These are phyloP conservation scores for Baronia brevicornis DNA, from an alignment of 2,888 invertebrate species.

Conservation along the genomic window DNA sequence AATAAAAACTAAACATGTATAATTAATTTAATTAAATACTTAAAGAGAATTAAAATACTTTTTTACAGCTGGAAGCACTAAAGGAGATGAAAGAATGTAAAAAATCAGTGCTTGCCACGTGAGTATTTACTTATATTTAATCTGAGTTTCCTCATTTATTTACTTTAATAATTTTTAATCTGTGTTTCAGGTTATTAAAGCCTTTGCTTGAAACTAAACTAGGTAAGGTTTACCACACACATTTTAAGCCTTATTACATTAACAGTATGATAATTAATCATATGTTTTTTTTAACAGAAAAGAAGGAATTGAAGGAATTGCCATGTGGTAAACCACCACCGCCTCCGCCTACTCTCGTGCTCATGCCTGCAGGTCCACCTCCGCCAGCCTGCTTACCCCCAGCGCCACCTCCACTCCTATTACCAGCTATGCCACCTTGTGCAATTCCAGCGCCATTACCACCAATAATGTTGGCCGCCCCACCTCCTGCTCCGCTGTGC, in stretches of 20 bases:
- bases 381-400: slow-evolving; percentile 20
- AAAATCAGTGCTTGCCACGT: slow-evolving; percentile 52
- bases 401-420: slow-evolving; percentile 27
- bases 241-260: not conserved
- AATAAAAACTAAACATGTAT: no score
- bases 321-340: slow-evolving; percentile 30
- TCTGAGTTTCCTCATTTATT: slow-evolving; percentile 2
- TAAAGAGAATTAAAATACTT: no score
- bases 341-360: slow-evolving; percentile 45
- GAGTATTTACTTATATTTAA: slow-evolving; percentile 28
- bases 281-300: slow-evolving; percentile 18
- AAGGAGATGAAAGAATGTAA: slow-evolving; percentile 64
- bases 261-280: not conserved
- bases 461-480: slow-evolving; percentile 18
- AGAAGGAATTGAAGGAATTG: slow-evolving; percentile 26
- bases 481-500: slow-evolving; percentile 18
- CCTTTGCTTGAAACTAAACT: slow-evolving; percentile 43
- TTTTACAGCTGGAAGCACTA: slow-evolving; percentile 52
- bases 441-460: slow-evolving; percentile 21
- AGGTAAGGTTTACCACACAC: slow-evolving; percentile 31
- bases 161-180: slow-evolving; percentile 9
- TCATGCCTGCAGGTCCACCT: slow-evolving; percentile 45
- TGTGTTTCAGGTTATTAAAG: slow-evolving; percentile 51
- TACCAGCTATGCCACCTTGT: slow-evolving; percentile 30
- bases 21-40: no score